phyloP scores from a whole-genome alignment of 1,140 invertebrate species.

The Drosophila baimaii region DNA sequence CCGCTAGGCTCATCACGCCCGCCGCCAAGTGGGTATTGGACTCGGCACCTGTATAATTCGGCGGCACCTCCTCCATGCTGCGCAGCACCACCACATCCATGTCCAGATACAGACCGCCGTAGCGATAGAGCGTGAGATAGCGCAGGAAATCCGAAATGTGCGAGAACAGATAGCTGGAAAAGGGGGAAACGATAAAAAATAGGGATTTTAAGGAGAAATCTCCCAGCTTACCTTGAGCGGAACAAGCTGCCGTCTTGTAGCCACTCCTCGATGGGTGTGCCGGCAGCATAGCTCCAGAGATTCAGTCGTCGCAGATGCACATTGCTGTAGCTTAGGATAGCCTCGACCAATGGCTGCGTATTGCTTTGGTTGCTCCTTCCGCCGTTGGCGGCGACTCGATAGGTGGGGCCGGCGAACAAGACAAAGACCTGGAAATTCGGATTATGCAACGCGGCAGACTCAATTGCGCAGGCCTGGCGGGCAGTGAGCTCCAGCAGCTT shows the following conservation, averaged over 20 bases:
- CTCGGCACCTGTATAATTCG: conserved; percentile 89
- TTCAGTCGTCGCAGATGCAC: conserved; percentile 86
- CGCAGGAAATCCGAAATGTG: conserved; percentile 89
- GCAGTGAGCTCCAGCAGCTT: conserved; percentile 81
- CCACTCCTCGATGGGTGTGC: conserved; percentile 87
- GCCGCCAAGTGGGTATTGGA: conserved; percentile 86
- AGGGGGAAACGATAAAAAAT: background rate
- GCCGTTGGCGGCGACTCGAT: conserved; percentile 74
- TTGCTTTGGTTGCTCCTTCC: conserved; percentile 52
- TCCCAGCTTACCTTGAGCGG: conserved; percentile 84
- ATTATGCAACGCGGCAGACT: conserved; percentile 88
- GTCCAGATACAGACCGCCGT: conserved; percentile 91
- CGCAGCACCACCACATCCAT: conserved; percentile 90
- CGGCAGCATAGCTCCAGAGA: conserved; percentile 86
- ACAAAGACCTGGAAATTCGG: conserved; percentile 86
- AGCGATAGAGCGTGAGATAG: conserved; percentile 90
- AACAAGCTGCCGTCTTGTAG: conserved; percentile 86
- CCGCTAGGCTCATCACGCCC: conserved; percentile 88
- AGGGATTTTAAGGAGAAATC: background rate
- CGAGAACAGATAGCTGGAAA: conserved; percentile 82
- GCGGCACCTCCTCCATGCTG: conserved; percentile 86
- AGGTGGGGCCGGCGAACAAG: conserved; percentile 85
- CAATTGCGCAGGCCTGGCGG: conserved; percentile 88
- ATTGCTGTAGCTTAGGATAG: conserved; percentile 86
- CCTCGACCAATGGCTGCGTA: conserved; percentile 64